Base-by-base conservation (phyloP, 2,797 vertebrate genomes). In the Paramormyrops hopkinsi region DNA sequence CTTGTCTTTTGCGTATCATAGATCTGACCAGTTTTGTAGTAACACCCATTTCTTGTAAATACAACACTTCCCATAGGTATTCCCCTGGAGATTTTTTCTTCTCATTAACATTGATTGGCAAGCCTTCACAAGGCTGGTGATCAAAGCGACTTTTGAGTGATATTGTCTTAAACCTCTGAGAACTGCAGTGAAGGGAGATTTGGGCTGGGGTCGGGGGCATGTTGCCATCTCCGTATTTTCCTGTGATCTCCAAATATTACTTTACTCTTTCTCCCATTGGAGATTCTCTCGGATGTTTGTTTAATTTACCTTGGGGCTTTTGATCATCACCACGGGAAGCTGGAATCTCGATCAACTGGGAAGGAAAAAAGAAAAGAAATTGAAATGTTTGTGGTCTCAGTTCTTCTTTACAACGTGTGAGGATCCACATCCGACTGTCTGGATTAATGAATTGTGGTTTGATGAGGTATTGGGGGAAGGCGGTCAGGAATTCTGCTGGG, bases 381-480 rank as follows among this genome's bases (percentile, higher is more conserved):
- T 94, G 95, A 95, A 96, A 94, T 92, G 92, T 96, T 94, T 95
- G 76, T 95, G 93, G 92, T 95, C 95, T 91, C 94, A 92, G 93
- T 94, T 92, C 91, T 94, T 94, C 95, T 95, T 96, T 95, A 95
- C 95, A 94, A 94, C 14, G 5, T 41, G 93, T 92, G 94, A 92
- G 93, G 94, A 96, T 95, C 90, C 93, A 94, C 95, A 94, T 94
- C 94, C 95, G 95, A 95, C 93, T 94, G 94, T 95, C 95, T 92
- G 95, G 95, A 95, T 93, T 94, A 95, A 96, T 96, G 94, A 96
- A 96, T 96, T 96, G 96, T 96, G 95, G 94, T 96, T 94, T 93
- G 94, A 93, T 95, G 17, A 37, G 76, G 7, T 94, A 95, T 94
- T 94, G 94, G 93, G 93, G 95, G 95, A 62, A 95, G 94, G 94